Evolutionary conservation across 2,113 vertebrate species (phyloP).

Genomic region (Scomber japonicus): DNA sequence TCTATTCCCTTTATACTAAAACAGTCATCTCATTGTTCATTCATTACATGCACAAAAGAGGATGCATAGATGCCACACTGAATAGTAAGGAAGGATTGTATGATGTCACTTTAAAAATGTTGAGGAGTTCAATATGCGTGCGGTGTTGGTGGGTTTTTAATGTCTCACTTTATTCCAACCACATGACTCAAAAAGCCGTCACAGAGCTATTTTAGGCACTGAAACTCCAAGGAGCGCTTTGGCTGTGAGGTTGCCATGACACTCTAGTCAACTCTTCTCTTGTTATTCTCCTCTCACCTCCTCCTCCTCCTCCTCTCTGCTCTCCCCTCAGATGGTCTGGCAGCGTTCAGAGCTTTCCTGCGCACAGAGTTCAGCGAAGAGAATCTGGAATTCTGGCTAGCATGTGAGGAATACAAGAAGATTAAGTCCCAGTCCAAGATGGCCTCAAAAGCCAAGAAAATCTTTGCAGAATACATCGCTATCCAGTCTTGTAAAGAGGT

Average conservation of each 20-base stretch:
- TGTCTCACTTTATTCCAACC: slow-evolving; percentile 58
- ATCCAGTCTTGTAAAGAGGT: slow-evolving; percentile 99
- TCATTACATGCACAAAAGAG: neutral
- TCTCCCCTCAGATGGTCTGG: slow-evolving; percentile 90
- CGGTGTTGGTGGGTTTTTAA: slow-evolving; percentile 7
- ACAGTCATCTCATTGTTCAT: slow-evolving; percentile 56
- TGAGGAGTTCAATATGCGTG: slow-evolving; percentile 6
- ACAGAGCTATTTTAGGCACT: slow-evolving; percentile 71
- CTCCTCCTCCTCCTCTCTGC: slow-evolving; percentile 30
- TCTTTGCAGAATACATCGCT: slow-evolving; percentile 95
- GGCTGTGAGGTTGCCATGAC: slow-evolving; percentile 70
- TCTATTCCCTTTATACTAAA: neutral
- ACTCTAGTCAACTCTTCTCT: slow-evolving; percentile 61
- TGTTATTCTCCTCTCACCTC: slow-evolving; percentile 21
- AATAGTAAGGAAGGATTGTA: slow-evolving; percentile 37
- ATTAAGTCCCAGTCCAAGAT: slow-evolving; percentile 98
- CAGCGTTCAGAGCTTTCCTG: slow-evolving; percentile 96
- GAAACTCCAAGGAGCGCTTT: slow-evolving; percentile 50
- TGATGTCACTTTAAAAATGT: slow-evolving; percentile 52
- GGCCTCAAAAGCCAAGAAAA: slow-evolving; percentile 96
- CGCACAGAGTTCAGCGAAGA: slow-evolving; percentile 98
- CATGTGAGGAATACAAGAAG: slow-evolving; percentile 98
- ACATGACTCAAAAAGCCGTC: slow-evolving; percentile 61
- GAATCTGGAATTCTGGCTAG: slow-evolving; percentile 99
- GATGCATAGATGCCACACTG: slow-evolving; percentile 8